These are phyloP conservation scores for Lophotriccus pileatus DNA, from an alignment of 2,797 vertebrate genomes.

Conservation along the genomic window DNA sequence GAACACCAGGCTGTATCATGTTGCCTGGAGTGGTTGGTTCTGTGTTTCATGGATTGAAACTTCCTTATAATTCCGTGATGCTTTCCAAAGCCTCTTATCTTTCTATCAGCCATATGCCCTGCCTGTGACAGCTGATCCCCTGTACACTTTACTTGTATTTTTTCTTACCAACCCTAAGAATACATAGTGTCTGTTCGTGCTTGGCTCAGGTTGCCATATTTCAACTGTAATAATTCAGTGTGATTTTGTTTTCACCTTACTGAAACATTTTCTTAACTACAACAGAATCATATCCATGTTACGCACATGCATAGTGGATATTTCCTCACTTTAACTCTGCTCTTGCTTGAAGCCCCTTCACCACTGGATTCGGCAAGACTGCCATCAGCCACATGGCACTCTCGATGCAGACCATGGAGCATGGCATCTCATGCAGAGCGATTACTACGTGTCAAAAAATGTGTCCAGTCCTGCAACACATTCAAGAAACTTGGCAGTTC, in stretches of 20 bases:
- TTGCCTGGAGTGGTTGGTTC: background rate
- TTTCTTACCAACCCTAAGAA: background rate
- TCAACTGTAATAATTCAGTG: background rate
- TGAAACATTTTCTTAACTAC: background rate
- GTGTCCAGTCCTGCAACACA: background rate
- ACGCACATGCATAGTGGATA: rapidly evolving
- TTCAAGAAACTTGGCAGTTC: background rate
- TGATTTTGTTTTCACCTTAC: background rate
- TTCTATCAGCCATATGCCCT: background rate
- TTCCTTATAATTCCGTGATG: background rate
- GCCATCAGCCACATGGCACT: background rate
- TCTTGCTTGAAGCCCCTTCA: background rate
- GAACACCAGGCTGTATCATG: background rate
- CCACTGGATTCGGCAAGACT: background rate
- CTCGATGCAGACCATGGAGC: background rate
- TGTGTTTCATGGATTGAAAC: background rate
- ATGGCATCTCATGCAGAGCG: background rate
- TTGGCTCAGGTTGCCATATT: background rate
- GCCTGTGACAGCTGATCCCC: background rate
- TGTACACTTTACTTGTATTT: background rate
- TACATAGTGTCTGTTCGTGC: background rate
- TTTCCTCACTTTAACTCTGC: background rate
- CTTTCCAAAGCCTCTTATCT: background rate
- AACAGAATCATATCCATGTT: background rate
- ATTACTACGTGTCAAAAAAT: background rate